Conservation (phyloP, 2,888 invertebrate genomes). For the Caenorhabditis imperialis region DNA sequence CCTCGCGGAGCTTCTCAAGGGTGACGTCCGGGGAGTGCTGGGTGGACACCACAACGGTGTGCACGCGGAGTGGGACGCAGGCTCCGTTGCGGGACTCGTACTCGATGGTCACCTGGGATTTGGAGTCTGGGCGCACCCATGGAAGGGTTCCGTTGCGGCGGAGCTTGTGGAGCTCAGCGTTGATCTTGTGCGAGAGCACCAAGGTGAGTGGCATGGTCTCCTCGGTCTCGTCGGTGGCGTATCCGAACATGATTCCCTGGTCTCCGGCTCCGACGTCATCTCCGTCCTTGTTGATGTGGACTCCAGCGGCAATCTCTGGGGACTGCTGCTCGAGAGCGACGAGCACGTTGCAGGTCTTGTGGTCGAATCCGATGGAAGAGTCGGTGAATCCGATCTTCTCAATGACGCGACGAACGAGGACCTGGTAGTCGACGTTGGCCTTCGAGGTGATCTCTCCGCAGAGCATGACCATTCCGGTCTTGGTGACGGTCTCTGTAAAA, state of each 20-base stretch:
- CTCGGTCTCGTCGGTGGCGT: conserved; percentile 96
- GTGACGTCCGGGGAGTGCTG: conserved; percentile 93
- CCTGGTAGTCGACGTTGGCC: conserved; percentile 97
- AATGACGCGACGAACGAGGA: conserved; percentile 94
- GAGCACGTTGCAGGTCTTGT: conserved; percentile 98
- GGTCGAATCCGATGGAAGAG: conserved; percentile 96
- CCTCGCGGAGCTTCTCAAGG: conserved; percentile 81
- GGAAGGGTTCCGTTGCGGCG: conserved; percentile 90
- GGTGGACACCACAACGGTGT: conserved; percentile 95
- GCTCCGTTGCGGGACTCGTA: conserved; percentile 93
- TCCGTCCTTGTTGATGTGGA: conserved; percentile 84
- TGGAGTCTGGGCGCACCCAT: conserved; percentile 96
- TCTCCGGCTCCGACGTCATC: conserved; percentile 97
- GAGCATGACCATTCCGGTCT: conserved; percentile 98
- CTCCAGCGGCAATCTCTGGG: conserved; percentile 93
- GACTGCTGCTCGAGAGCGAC: conserved; percentile 97
- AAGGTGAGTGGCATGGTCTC: conserved; percentile 97
- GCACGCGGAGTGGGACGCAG: conserved; percentile 93
- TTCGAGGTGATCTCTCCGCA: conserved; percentile 99
- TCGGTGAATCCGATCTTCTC: conserved; percentile 99
- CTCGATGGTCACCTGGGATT: conserved; percentile 96
- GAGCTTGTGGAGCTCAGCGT: conserved; percentile 90
- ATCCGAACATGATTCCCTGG: conserved; percentile 98
- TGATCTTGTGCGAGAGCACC: conserved; percentile 90
- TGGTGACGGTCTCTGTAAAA: conserved; percentile 90